Evolutionary conservation across 1,140 invertebrate genomes (phyloP), one percentile per base, ranked within the genome.

Genomic region (Spodoptera litura): DNA sequence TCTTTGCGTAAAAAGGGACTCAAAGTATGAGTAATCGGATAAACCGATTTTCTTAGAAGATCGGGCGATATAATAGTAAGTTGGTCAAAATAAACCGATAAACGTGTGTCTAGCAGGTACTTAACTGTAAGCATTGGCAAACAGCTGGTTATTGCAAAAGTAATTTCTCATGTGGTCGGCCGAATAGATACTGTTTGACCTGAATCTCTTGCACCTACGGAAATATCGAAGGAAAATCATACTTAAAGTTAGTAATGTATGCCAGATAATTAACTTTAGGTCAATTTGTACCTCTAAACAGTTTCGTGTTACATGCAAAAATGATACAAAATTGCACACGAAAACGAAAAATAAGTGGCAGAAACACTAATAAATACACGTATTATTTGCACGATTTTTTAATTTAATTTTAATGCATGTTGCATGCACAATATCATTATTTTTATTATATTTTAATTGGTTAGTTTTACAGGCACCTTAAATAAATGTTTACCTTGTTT

Each of bases 101-200:
- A 44, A 44, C 38, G 15, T 20, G 38, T 20, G 9, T 61, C 20
- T 62, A 15, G 35, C 38, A 44, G 5, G 35, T 31, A 38, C n/a
- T 10, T 49, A 15, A 20, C 61, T 64, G 56, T 27, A 49, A 8
- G 61, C 35, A n/a, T 64, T 64, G 15, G 61, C 61, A 64, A 64
- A 64, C 20, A 35, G 13, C 61, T 59, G 10, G 56, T 59, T 64
- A 44, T 64, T 64, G 61, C 61, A 64, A 64, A 64, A 66, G 62
- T 38, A 66, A 66, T 66, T 25, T 66, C 62, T 66, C 38, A 66
- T 44, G 38, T 12, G 11, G 35, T 25, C 15, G 10, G 10, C 38
- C 1, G 38, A 44, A 66, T 66, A 66, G 9, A 49, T 25, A 49
- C 62, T 66, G 49, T 15, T 44, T 66, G 15, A 66, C 62, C 62